Evolutionary conservation across 1,140 invertebrate species (phyloP).

Genomic region (Alviniconcha marisindica): DNA sequence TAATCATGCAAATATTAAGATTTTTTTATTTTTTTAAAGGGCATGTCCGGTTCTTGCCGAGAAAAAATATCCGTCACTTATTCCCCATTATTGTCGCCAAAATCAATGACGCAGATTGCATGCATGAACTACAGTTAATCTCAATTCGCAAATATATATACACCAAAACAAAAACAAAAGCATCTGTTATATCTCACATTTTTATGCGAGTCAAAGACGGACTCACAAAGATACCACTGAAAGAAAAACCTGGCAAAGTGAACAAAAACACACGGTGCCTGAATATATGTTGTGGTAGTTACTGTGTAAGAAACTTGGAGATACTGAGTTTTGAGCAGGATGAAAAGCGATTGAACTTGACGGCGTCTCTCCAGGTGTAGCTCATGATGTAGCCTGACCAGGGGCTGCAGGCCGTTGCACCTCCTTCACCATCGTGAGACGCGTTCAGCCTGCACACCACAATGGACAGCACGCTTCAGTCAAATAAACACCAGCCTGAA

Average conservation of each 20-base stretch:
- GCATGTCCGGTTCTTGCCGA: too few relatives aligned
- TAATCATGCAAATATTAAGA: too few relatives aligned
- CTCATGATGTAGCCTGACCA: constrained; percentile 66
- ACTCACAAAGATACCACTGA: background rate
- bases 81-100: too few relatives aligned
- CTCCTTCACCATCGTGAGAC: constrained; percentile 65
- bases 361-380: constrained; percentile 61
- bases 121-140: too few relatives aligned
- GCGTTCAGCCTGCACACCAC: constrained; percentile 59
- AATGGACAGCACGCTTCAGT: background rate
- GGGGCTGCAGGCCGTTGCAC: constrained; percentile 54
- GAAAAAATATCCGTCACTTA: too few relatives aligned
- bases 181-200: too few relatives aligned
- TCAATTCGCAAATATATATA: too few relatives aligned
- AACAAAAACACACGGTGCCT: background rate
- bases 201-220: background rate
- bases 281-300: background rate
- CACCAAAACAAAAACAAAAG: background rate
- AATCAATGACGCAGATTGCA: too few relatives aligned
- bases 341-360: constrained; percentile 65
- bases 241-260: background rate
- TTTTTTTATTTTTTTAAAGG: too few relatives aligned
- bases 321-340: constrained; percentile 62
- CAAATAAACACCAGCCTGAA: background rate
- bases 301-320: constrained; percentile 57